Evolutionary conservation across 2,113 vertebrate species (phyloP).

Genomic region (Neofelis nebulosa): DNA sequence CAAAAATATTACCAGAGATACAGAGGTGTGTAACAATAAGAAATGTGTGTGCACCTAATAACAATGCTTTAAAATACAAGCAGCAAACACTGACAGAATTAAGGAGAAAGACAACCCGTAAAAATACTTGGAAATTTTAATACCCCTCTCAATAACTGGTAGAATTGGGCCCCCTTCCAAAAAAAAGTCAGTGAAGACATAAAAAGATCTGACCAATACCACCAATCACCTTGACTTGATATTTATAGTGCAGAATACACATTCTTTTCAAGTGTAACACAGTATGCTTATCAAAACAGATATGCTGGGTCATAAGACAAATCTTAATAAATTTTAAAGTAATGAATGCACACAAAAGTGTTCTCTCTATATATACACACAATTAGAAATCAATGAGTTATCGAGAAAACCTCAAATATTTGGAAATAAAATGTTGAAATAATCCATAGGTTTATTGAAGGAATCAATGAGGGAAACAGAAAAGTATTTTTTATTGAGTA

Average conservation of each 20-base stretch:
- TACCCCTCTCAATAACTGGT: not conserved
- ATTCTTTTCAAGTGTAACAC: not conserved
- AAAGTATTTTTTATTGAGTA: not conserved
- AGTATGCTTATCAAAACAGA: not conserved
- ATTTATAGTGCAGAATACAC: not conserved
- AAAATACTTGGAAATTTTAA: not conserved
- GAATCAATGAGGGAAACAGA: not conserved
- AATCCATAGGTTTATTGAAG: not conserved
- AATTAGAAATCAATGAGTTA: not conserved
- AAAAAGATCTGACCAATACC: not conserved
- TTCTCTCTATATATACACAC: not conserved
- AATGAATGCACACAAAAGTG: not conserved
- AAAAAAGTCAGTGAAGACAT: not conserved
- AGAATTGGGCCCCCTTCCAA: not conserved
- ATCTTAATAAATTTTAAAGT: not conserved
- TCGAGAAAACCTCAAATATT: not conserved
- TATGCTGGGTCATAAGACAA: not conserved
- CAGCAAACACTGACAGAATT: not conserved
- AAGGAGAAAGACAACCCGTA: not conserved
- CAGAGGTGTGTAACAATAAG: not conserved
- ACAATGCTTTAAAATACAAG: not conserved
- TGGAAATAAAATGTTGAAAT: not conserved
- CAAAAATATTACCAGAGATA: not conserved
- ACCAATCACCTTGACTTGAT: not conserved
- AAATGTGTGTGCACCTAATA: not conserved